Base-by-base conservation (phyloP, 2,113 vertebrate species). In the Piaya cayana region DNA sequence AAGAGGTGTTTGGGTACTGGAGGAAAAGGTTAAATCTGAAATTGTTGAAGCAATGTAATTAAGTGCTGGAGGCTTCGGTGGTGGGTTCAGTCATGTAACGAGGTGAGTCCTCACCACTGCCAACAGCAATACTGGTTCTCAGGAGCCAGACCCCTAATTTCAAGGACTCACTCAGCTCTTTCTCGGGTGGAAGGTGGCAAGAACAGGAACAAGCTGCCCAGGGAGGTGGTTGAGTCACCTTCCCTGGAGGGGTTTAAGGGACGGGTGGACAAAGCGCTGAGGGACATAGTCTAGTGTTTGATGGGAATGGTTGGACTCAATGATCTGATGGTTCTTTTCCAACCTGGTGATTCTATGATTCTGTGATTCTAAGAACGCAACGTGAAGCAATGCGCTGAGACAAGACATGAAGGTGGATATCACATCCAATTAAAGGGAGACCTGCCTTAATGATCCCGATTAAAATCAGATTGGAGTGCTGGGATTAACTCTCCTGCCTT, bases 11-110 rank as follows among this genome's bases (percentile, higher is more conserved):
- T 88, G 62, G 76, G 23, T 37, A 15, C 47, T 30, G 72, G 81
- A 58, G 43, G 78, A 68, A 70, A 86, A 95, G 84, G 90, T 84
- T 30, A 6, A 34, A 10, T 45, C 76, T 88, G 77, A 77, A 81
- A 70, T 96, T 59, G 86, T 83, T 53, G 69, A 49, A 60, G 82
- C 2, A 0, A 42, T 36, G 7, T 25, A 3, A 58, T 76, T 67
- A 65, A 90, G 29, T 15, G 30, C 6, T 6, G 67, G 68, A 65
- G 64, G 91, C 75, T 91, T 86, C 19, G 8, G 53, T 14, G 83
- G 69, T 30, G 70, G 78, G 36, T 81, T 86, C 58, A 27, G 42
- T 30, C 17, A 56, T 75, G 0, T 37, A 75, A 78, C 1, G 3
- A 55, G 68, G 50, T 70, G 79, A 55, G 22, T 47, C 76, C 55